Evolutionary conservation across 2,888 invertebrate species (phyloP), one percentile per base, ranked within the genome.

Genomic region (Lepidochrysops patricia): DNA sequence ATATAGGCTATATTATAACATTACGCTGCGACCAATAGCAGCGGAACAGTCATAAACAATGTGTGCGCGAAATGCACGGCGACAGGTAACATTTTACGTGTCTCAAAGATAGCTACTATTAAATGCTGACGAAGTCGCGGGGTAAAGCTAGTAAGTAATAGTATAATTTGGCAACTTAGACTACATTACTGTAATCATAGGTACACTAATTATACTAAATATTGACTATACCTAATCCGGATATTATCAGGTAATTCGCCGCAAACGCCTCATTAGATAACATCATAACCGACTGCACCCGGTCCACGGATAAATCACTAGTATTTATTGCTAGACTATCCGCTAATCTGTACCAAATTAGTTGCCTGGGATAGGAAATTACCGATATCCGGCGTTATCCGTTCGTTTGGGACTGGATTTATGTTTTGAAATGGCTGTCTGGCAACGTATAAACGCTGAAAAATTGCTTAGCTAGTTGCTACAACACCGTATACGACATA

Each of bases 281-380:
- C 65, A 66, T 64, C 64, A 60, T 63, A 59, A 61, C 62, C 65
- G 63, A 66, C 65, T 61, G 61, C 64, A 66, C 67, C 65, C 66
- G 64, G 62, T 66, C 65, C 65, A 64, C 66, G 62, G 61, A 71
- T 71, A 71, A 70, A 70, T 70, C 70, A 69, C 64, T 60, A 58
- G 61, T 67, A 68, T 67, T 70, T 67, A 69, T 69, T 69, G 69
- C 68, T 66, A 63, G 64, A 67, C 66, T 69, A 64, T 62, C 60
- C 62, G 70, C 68, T 72, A 72, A 73, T 71, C 70, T 69, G 63
- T 68, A 68, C 69, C 67, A 71, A 72, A 72, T 73, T 71, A 72
- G 68, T 63, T 63, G 34, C 50, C 64, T 63, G 64, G 63, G 65
- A 63, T 59, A 48, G 65, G 63, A 64, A 66, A 68, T 67, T 56